A percentile compares a stretch with the other conserved stretches of the same genome.
Conservation (phyloP, 2,113 vertebrate genomes). For the Chaetodon auriga region DNA sequence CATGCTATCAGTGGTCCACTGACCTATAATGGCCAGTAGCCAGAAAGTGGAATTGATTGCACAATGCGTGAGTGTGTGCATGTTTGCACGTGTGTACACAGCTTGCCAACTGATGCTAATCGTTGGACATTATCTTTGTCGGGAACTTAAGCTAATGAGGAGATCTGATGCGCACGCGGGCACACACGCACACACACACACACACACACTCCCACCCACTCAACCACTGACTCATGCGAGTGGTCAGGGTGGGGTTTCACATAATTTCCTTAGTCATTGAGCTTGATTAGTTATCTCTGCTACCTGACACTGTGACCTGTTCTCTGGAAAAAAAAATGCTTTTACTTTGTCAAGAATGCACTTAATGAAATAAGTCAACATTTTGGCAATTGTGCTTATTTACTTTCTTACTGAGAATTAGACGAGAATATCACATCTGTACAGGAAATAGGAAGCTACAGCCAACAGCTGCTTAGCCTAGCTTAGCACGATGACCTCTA, state of each 20-base stretch:
- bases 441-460: background rate
- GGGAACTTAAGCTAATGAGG: constrained; percentile 43
- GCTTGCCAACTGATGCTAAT: constrained; percentile 12
- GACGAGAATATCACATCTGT: background rate
- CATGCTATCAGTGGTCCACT: constrained; percentile 56
- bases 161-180: background rate
- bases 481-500: background rate
- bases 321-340: background rate
- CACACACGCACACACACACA: background rate
- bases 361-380: background rate
- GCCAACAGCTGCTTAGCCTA: background rate
- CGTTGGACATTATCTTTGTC: constrained; percentile 23
- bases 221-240: constrained; percentile 41
- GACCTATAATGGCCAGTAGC: constrained; percentile 64
- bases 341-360: background rate
- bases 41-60: constrained; percentile 39
- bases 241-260: constrained; percentile 51
- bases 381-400: background rate
- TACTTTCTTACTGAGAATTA: background rate
- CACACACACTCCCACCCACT: background rate
- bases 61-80: background rate
- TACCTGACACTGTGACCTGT: constrained; percentile 19
- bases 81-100: background rate
- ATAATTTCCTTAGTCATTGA: constrained; percentile 53
- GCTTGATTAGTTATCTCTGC: constrained; percentile 33